These are phyloP conservation scores for Lemur catta DNA, from an alignment of 2,797 vertebrate genomes.

Conservation along the genomic window DNA sequence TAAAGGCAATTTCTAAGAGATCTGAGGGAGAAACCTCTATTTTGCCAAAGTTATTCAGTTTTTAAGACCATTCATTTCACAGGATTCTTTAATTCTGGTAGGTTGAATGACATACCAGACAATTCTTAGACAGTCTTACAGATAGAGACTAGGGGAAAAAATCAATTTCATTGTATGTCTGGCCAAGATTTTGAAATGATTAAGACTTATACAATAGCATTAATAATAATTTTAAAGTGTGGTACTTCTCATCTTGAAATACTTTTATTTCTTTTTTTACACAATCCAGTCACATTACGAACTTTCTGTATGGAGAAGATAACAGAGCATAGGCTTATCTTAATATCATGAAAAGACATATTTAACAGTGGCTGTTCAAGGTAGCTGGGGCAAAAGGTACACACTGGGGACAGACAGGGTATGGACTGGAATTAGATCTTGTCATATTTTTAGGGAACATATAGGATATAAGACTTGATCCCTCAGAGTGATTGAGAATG, in stretches of 20 bases:
- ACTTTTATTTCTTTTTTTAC: not conserved
- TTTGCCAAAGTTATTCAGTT: not conserved
- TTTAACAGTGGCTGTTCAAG: not conserved
- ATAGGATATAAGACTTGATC: not conserved
- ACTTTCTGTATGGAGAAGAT: not conserved
- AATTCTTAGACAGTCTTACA: not conserved
- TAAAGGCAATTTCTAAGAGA: constrained; percentile 6
- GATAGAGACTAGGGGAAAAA: not conserved
- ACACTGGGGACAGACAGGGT: not conserved
- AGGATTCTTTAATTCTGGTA: not conserved
- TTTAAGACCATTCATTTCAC: not conserved
- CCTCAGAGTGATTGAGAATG: not conserved
- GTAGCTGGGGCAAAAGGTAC: not conserved
- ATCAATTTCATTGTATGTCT: not conserved
- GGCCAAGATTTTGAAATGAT: not conserved
- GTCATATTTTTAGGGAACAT: not conserved
- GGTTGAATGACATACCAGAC: not conserved
- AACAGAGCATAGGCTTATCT: not conserved
- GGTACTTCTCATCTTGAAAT: not conserved
- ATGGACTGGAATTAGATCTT: not conserved
- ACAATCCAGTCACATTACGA: not conserved
- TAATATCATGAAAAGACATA: not conserved
- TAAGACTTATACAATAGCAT: not conserved
- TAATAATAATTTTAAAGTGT: not conserved
- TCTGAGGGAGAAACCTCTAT: not conserved